These are phyloP conservation scores for Calonectris borealis DNA, from an alignment of 2,113 vertebrate species.

Conservation along the genomic window DNA sequence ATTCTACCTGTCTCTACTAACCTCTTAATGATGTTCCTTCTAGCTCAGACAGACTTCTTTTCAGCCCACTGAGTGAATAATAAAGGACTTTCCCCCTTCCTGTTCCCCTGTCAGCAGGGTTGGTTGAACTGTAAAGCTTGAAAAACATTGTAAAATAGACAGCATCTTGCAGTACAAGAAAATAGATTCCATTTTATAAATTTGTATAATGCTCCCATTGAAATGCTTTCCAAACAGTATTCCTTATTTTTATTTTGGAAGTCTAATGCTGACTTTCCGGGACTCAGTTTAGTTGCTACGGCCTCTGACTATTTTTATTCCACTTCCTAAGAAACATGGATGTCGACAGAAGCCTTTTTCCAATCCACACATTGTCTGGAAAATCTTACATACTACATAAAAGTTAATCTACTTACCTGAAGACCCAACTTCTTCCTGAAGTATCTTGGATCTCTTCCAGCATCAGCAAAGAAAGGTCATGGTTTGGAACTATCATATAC, in stretches of 20 bases:
- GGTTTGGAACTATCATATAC: neutral
- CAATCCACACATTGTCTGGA: conserved; percentile 35
- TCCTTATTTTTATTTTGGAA: conserved; percentile 7
- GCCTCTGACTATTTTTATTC: conserved; percentile 22
- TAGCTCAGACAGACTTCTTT: neutral
- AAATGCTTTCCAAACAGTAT: neutral
- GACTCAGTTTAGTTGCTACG: neutral
- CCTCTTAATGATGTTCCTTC: neutral
- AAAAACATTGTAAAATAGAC: neutral
- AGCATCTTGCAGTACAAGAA: neutral
- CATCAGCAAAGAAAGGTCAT: neutral
- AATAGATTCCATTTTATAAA: neutral
- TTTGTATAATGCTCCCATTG: neutral
- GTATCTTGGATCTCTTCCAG: conserved; percentile 28
- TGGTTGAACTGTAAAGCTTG: conserved; percentile 4
- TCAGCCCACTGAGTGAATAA: neutral
- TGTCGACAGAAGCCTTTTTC: neutral
- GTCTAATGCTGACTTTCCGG: neutral
- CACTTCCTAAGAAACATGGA: neutral
- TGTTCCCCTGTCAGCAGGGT: neutral
- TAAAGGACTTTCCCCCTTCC: neutral
- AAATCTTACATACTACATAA: conserved; percentile 22
- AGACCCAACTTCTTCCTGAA: conserved; percentile 35
- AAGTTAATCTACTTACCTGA: conserved; percentile 60
- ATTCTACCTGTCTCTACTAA: neutral